Evolutionary conservation across 1,140 invertebrate genomes (phyloP), one percentile per base, ranked within the genome.

Genomic region (Reticulitermes speratus): DNA sequence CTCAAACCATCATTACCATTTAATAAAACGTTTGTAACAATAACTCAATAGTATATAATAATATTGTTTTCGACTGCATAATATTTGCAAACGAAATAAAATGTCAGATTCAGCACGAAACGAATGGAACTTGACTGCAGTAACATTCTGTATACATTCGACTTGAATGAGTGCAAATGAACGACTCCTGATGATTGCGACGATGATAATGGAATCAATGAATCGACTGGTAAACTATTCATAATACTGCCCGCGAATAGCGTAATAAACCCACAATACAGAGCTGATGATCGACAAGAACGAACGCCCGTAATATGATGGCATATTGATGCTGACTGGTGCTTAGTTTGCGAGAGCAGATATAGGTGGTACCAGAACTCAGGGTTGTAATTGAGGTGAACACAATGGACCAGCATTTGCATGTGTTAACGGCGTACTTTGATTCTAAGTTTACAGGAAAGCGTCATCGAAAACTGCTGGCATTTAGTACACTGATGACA

Each of bases 71-170:
- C 65, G 65, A 30, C 16, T 75, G 65, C 65, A 75, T 75, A 75
- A 75, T 75, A 75, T 75, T 75, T 75, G 65, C 25, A 75, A 75
- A 30, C 65, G 65, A 75, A 75, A 75, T 75, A 75, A 75, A 75
- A 75, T 75, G 14, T 75, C 25, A 30, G 65, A 75, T 75, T 75
- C 65, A 75, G 65, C 6, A n/a, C 0, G 1, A 75, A 75, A 25
- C 65, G 65, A 75, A 75, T 75, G 65, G 11, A 75, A 75, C n/a
- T 75, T 75, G 65, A 75, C n/a, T 30, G n/a, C n/a, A 75, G 25
- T 8, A 75, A 75, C n/a, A 75, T 65, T 65, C 59, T 65, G 59
- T 65, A n/a, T 65, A 65, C 25, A 65, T 65, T n/a, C 21, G 59
- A 65, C 59, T 23, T 75, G 65, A 75, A 75, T 75, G 65, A 75